Conservation (phyloP, 2,888 invertebrate genomes). For the Pammene aurita region DNA sequence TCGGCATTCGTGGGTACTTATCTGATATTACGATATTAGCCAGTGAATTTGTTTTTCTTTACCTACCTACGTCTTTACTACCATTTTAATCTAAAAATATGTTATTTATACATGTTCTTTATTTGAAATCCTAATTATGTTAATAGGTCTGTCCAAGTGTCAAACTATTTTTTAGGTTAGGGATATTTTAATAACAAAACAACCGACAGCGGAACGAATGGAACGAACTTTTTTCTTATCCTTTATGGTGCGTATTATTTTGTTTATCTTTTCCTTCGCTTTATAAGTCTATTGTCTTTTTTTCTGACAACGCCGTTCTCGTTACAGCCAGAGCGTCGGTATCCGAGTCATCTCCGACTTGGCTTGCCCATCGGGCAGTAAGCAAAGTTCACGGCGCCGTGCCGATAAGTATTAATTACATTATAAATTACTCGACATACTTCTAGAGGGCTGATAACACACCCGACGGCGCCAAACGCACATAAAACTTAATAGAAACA, state of each 20-base stretch:
- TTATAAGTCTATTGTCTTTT: constrained; percentile 38
- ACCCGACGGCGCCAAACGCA: constrained; percentile 64
- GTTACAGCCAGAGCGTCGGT: constrained; percentile 36
- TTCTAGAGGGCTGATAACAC: constrained; percentile 72
- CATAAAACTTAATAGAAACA: constrained; percentile 58
- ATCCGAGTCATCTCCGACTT: constrained; percentile 41
- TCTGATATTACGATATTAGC: constrained; percentile 30
- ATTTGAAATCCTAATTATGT: neutral
- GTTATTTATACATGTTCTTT: neutral
- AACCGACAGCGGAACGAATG: constrained; percentile 8
- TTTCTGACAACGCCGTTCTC: constrained; percentile 34
- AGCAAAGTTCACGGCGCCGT: constrained; percentile 70
- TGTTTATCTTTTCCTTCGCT: constrained; percentile 30
- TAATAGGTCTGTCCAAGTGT: too few relatives aligned
- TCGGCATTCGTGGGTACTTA: constrained; percentile 21
- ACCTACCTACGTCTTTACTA: constrained; percentile 31
- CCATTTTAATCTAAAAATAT: constrained; percentile 1
- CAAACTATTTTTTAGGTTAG: neutral
- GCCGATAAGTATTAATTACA: constrained; percentile 79
- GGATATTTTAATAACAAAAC: neutral
- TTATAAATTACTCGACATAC: constrained; percentile 79
- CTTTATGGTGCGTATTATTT: constrained; percentile 26
- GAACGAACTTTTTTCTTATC: neutral
- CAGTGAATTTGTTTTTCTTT: constrained; percentile 26
- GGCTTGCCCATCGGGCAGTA: constrained; percentile 33